These are phyloP conservation scores for Hormaphis cornu DNA, from an alignment of 1,140 invertebrate species.

Conservation along the genomic window DNA sequence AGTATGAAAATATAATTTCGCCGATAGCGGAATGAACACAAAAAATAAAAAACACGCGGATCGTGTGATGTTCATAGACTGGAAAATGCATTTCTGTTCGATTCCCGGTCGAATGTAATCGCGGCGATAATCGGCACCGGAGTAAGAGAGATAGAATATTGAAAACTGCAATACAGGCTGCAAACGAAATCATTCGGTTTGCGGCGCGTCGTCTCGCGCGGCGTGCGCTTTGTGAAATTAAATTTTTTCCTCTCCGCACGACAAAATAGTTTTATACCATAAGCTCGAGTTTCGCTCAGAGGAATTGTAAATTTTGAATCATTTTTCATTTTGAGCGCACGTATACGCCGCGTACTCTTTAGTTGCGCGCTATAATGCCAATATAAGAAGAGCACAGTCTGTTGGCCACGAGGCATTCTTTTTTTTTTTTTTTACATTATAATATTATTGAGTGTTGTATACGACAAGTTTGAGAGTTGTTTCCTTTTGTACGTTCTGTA, in stretches of 20 bases:
- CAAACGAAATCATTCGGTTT: conserved; percentile 25
- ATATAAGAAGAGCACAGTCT: conserved; percentile 33
- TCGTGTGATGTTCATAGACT: conserved; percentile 24
- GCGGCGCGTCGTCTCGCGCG: too few relatives aligned
- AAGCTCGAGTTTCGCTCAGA: not conserved
- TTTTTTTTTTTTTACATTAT: not conserved
- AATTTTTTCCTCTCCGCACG: not conserved
- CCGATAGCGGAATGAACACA: not conserved
- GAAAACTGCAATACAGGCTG: conserved; percentile 19
- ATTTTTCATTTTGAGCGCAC: not conserved
- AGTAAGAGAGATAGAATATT: not conserved
- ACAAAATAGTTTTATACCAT: conserved; percentile 19
- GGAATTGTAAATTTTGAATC: conserved; percentile 20
- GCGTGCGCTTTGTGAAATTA: conserved; percentile 15
- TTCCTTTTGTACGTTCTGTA: conserved; percentile 3
- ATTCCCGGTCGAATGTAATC: not conserved
- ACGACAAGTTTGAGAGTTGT: conserved; percentile 23
- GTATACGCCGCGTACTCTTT: too few relatives aligned
- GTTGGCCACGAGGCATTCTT: conserved; percentile 31
- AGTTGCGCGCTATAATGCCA: conserved; percentile 21
- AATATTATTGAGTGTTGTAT: not conserved
- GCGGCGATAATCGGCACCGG: conserved; percentile 14
- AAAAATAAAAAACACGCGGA: not conserved
- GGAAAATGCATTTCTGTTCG: conserved; percentile 31
- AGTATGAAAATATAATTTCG: conserved; percentile 21